These are phyloP conservation scores for Agrilus planipennis DNA, from an alignment of 1,140 invertebrate genomes.

Conservation along the genomic window DNA sequence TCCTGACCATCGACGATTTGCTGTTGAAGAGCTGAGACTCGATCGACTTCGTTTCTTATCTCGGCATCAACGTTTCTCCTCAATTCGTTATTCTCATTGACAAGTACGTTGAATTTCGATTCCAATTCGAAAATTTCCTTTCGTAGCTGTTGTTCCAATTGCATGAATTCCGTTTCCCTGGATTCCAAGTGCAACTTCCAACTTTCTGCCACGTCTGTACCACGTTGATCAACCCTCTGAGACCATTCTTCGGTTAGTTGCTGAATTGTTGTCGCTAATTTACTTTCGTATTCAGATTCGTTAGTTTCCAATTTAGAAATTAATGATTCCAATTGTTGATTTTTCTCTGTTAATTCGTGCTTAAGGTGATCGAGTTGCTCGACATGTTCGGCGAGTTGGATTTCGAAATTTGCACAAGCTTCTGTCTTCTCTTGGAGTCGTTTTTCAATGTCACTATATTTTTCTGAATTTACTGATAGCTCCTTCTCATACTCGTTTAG, in stretches of 20 bases:
- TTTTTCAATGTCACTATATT: too few species aligned
- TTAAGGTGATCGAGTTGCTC: constrained; percentile 21
- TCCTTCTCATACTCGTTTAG: too few species aligned
- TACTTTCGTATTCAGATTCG: constrained; percentile 25
- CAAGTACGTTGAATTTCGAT: constrained; percentile 39
- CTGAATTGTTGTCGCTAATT: constrained; percentile 30
- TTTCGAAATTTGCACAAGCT: too few species aligned
- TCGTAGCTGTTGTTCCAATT: constrained; percentile 37
- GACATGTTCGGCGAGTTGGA: too few species aligned
- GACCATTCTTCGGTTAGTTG: constrained; percentile 32
- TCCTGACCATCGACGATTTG: constrained; percentile 29
- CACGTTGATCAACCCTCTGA: constrained; percentile 45
- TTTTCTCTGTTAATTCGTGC: constrained; percentile 6
- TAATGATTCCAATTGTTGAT: constrained; percentile 2
- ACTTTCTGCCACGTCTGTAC: constrained; percentile 48
- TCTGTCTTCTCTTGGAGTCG: too few species aligned
- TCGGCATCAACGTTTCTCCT: constrained; percentile 31
- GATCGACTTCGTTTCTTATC: constrained; percentile 30
- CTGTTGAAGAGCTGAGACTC: constrained; percentile 32
- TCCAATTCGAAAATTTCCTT: constrained; percentile 34
- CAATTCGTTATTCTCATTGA: constrained; percentile 34
- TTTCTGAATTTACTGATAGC: too few species aligned
- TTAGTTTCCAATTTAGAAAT: constrained; percentile 17
- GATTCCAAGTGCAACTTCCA: constrained; percentile 51
- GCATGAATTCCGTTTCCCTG: constrained; percentile 44